Conservation (phyloP, 1,140 invertebrate genomes). For the Doryteuthis pealeii region DNA sequence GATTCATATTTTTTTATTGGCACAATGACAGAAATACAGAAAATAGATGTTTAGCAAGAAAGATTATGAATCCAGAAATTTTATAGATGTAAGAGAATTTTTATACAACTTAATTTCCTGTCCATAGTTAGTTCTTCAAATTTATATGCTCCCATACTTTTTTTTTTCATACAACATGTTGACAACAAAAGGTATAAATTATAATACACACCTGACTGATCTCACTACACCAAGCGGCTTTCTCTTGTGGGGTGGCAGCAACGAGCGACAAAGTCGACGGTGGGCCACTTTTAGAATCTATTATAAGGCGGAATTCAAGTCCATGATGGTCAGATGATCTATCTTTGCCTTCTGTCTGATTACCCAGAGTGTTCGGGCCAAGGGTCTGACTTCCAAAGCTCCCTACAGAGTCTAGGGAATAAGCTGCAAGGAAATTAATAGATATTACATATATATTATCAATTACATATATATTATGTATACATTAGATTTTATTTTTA, state of each 20-base stretch:
- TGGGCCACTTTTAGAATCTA: conserved; percentile 65
- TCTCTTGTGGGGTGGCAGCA: conserved; percentile 82
- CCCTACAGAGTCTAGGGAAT: conserved; percentile 50
- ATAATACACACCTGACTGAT: conserved; percentile 70
- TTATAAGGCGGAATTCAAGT: conserved; percentile 84
- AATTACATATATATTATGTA: neutral
- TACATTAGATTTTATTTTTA: too few species aligned
- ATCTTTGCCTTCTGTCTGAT: conserved; percentile 39
- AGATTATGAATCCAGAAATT: too few species aligned
- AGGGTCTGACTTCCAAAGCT: conserved; percentile 50
- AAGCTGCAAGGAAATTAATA: conserved; percentile 36
- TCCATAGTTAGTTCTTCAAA: too few species aligned
- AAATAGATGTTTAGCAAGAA: too few species aligned
- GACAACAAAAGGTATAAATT: neutral
- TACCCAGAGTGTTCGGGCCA: conserved; percentile 30
- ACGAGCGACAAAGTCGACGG: conserved; percentile 74
- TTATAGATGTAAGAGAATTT: too few species aligned
- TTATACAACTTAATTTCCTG: too few species aligned
- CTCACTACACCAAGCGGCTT: conserved; percentile 92
- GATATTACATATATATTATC: neutral
- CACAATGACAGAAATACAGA: too few species aligned
- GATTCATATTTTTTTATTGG: too few species aligned
- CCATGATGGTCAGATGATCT: conserved; percentile 67
- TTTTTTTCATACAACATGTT: too few species aligned
- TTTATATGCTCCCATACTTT: too few species aligned